These are phyloP conservation scores for Tinamus major DNA, from an alignment of 2,797 vertebrate species.

Conservation along the genomic window DNA sequence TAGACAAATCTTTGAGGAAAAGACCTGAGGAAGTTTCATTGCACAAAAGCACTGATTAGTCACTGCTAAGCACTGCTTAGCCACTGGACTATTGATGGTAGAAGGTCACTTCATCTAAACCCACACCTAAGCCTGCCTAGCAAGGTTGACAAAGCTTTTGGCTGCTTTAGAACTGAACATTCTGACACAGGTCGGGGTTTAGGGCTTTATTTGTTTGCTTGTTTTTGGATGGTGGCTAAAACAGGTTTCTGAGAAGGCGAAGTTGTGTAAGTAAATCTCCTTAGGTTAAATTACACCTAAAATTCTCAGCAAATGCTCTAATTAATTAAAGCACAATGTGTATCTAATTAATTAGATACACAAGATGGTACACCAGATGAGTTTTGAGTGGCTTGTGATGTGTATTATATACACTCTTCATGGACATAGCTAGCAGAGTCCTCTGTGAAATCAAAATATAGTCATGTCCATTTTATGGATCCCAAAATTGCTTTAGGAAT, in stretches of 20 bases:
- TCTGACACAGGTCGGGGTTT: neutral
- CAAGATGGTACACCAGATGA: neutral
- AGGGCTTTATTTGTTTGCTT: fast-evolving
- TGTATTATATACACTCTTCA: neutral
- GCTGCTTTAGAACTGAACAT: neutral
- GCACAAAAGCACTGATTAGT: neutral
- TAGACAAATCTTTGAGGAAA: neutral
- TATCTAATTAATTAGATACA: no score
- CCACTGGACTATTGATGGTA: neutral
- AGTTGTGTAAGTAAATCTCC: neutral
- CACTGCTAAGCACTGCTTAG: neutral
- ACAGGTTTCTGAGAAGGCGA: neutral
- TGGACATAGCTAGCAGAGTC: neutral
- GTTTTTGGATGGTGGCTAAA: neutral
- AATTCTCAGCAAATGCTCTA: neutral
- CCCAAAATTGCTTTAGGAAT: neutral
- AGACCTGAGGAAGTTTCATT: neutral
- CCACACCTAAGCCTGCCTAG: neutral
- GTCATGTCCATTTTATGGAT: neutral
- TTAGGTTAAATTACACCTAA: neutral
- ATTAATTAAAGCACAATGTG: neutral
- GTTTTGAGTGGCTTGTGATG: neutral
- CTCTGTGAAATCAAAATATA: neutral
- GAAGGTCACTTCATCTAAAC: neutral
- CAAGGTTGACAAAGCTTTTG: neutral